These are phyloP conservation scores for Montipora foliosa DNA, from an alignment of 64 coral and sea anemone genomes.

Conservation along the genomic window DNA sequence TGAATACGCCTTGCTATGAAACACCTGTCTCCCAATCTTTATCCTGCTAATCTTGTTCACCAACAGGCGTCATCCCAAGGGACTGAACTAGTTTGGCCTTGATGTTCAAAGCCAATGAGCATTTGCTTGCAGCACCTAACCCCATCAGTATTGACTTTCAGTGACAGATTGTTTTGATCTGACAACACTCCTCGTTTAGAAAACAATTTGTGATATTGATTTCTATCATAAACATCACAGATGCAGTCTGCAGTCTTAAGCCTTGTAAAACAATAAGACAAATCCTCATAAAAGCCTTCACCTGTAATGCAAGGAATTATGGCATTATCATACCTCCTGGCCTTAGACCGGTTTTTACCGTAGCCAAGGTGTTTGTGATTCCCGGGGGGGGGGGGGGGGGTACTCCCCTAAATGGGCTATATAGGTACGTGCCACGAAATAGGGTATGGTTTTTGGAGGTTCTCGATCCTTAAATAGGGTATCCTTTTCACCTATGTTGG, in stretches of 20 bases:
- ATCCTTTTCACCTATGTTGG: no score
- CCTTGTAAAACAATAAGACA: not conserved
- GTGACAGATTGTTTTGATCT: conserved; percentile 13
- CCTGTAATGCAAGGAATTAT: not conserved
- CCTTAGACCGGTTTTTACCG: not conserved
- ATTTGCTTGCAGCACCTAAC: not conserved
- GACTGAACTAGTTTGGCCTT: not conserved
- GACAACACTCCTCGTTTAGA: conserved; percentile 15
- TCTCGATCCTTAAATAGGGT: no score
- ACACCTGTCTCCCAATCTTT: conserved; percentile 6
- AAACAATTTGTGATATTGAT: conserved; percentile 21
- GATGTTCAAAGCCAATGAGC: no score
- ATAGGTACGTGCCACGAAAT: no score
- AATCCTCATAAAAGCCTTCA: not conserved
- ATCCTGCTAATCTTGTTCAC: not conserved
- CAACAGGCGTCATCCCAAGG: not conserved
- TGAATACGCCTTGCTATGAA: not conserved
- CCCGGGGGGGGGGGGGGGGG: no score
- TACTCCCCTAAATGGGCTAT: no score
- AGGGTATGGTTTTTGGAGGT: no score
- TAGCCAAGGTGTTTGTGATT: no score
- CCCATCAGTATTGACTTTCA: conserved; percentile 57
- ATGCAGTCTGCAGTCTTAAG: not conserved
- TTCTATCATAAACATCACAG: conserved; percentile 29
- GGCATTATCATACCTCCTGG: not conserved